These are phyloP conservation scores for Drosophila tropicalis DNA, from an alignment of 1,140 invertebrate genomes.

Conservation along the genomic window DNA sequence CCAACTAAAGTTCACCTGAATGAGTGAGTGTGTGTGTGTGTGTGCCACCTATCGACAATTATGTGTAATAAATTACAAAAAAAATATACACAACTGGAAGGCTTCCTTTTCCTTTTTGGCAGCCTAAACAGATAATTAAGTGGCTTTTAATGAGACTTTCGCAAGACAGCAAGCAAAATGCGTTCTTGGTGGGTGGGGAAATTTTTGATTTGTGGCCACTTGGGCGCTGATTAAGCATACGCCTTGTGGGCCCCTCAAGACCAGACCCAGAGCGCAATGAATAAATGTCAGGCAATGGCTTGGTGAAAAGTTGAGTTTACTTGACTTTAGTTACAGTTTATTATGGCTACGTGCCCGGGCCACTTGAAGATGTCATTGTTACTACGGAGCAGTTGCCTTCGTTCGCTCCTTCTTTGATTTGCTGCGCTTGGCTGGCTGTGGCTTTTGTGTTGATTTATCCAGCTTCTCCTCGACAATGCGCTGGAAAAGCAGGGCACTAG, in stretches of 20 bases:
- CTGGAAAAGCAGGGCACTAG: slow-evolving; percentile 68
- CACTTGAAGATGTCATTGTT: slow-evolving; percentile 45
- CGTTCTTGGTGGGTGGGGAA: slow-evolving; percentile 5
- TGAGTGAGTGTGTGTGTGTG: slow-evolving; percentile 31
- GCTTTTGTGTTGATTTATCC: slow-evolving; percentile 38
- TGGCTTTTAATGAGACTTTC: slow-evolving; percentile 70
- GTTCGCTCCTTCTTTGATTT: slow-evolving; percentile 64
- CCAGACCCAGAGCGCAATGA: slow-evolving; percentile 36
- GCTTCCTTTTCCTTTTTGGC: slow-evolving; percentile 42
- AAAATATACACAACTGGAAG: slow-evolving; percentile 41
- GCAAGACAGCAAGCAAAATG: slow-evolving; percentile 15
- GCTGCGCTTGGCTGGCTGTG: slow-evolving; percentile 50
- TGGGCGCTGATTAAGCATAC: slow-evolving; percentile 55
- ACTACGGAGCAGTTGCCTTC: slow-evolving; percentile 28
- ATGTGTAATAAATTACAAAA: slow-evolving; percentile 68
- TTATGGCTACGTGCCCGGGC: slow-evolving; percentile 49
- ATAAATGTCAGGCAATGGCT: slow-evolving; percentile 54
- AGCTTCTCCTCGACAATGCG: slow-evolving; percentile 63
- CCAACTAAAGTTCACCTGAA: slow-evolving; percentile 40
- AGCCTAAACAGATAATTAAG: slow-evolving; percentile 62
- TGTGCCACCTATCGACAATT: slow-evolving; percentile 58
- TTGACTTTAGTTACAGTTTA: slow-evolving; percentile 57
- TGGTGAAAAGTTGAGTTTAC: slow-evolving; percentile 9
- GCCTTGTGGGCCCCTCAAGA: slow-evolving; percentile 22
- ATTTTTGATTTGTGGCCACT: slow-evolving; percentile 50